Evolutionary conservation across 2,888 invertebrate genomes (phyloP).

Genomic region (Drosophila demipolita): DNA sequence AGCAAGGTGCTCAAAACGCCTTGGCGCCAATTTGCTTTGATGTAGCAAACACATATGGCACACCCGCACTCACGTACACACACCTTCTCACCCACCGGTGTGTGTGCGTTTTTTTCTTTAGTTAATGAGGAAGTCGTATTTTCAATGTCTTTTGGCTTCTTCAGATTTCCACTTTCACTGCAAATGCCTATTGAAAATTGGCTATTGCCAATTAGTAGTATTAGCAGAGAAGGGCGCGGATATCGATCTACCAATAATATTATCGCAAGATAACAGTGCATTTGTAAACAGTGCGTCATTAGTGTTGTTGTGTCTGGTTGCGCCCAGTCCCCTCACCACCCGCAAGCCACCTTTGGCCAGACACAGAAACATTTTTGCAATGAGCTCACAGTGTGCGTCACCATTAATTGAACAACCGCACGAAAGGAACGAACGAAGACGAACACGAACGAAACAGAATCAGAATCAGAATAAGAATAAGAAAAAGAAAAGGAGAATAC

Average conservation of each 20-base stretch:
- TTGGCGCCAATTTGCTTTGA: slow-evolving; percentile 50
- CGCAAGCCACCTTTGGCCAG: neutral
- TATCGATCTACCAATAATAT: slow-evolving; percentile 30
- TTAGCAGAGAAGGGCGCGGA: slow-evolving; percentile 54
- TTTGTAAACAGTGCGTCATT: slow-evolving; percentile 65
- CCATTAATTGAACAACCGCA: slow-evolving; percentile 61
- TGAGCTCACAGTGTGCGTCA: slow-evolving; percentile 75
- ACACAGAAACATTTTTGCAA: slow-evolving; percentile 41
- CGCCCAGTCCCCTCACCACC: neutral
- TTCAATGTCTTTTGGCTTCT: slow-evolving; percentile 60
- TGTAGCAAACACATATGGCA: slow-evolving; percentile 20
- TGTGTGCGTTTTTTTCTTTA: neutral
- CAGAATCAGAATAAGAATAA: slow-evolving; percentile 24
- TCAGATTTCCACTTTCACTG: slow-evolving; percentile 36
- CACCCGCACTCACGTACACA: slow-evolving; percentile 7
- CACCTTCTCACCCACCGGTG: slow-evolving; percentile 31
- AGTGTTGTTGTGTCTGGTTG: slow-evolving; percentile 39
- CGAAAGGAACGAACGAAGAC: slow-evolving; percentile 14
- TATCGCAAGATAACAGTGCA: slow-evolving; percentile 3
- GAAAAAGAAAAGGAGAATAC: neutral
- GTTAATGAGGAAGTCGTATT: slow-evolving; percentile 47
- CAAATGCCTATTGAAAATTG: slow-evolving; percentile 38
- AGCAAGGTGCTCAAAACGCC: slow-evolving; percentile 51
- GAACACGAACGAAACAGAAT: neutral
- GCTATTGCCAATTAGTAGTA: slow-evolving; percentile 56